These are phyloP conservation scores for Dreissena polymorpha DNA, from an alignment of 1,140 invertebrate species.

Conservation along the genomic window DNA sequence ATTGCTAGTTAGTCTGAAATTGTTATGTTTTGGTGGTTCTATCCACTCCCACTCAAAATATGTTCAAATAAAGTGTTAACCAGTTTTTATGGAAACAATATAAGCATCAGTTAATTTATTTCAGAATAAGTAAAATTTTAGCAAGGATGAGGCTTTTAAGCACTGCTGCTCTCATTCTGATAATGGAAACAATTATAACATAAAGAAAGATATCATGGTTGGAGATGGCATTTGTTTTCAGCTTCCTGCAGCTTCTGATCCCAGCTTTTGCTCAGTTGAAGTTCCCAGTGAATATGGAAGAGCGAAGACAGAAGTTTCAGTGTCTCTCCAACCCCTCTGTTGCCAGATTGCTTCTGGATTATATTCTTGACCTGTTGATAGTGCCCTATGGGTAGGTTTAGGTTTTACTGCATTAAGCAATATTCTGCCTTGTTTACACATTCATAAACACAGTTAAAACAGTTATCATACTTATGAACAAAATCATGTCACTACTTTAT, in stretches of 20 bases:
- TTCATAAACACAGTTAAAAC: neutral
- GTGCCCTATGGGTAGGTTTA: constrained; percentile 89
- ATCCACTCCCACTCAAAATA: no score
- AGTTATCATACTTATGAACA: no score
- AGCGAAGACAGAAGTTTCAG: constrained; percentile 84
- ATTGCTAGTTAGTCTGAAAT: constrained; percentile 27
- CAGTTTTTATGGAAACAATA: no score
- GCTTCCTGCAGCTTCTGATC: constrained; percentile 89
- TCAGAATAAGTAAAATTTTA: no score
- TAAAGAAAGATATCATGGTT: no score
- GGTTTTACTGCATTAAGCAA: neutral
- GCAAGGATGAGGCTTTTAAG: no score
- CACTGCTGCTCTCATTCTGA: no score
- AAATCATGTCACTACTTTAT: no score
- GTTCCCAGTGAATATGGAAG: constrained; percentile 84
- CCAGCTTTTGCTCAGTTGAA: constrained; percentile 88
- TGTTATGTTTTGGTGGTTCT: no score
- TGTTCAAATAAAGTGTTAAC: no score
- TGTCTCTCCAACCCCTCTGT: constrained; percentile 85
- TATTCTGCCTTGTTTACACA: neutral
- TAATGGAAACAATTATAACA: no score
- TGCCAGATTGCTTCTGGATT: constrained; percentile 86
- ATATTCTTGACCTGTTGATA: constrained; percentile 91
- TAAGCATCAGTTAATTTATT: no score
- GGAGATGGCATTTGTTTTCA: constrained; percentile 42